A percentile compares a stretch with the other conserved stretches of the same genome.
Evolutionary conservation across 2,113 vertebrate genomes (phyloP).

Genomic region (Alaudala cheleensis): DNA sequence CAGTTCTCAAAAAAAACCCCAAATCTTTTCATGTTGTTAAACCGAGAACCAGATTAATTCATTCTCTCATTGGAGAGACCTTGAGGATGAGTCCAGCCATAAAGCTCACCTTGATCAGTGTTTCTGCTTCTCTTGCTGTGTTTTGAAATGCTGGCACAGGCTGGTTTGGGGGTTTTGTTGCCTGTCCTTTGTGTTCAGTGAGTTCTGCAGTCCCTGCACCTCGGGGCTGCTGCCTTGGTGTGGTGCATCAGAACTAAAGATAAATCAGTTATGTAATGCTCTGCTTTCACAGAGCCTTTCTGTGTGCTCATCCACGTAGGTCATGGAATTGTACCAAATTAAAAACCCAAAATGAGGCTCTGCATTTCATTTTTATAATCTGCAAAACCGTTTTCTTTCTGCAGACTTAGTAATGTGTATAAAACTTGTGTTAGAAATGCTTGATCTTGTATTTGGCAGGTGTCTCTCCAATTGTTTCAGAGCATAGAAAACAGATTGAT

Average conservation of each 20-base stretch:
- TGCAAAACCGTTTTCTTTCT: neutral
- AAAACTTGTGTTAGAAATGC: neutral
- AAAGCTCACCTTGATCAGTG: neutral
- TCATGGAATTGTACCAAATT: neutral
- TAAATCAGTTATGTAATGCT: neutral
- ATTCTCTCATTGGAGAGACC: neutral
- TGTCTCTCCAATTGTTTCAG: conserved; percentile 86
- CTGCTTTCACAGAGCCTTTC: neutral
- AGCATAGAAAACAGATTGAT: conserved; percentile 98
- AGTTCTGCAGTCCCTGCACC: conserved; percentile 9
- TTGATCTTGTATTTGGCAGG: conserved; percentile 73
- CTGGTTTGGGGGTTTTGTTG: neutral
- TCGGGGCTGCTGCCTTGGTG: conserved; percentile 28
- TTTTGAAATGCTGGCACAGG: neutral
- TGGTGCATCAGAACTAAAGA: neutral
- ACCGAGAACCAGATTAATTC: neutral
- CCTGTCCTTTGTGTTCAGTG: neutral
- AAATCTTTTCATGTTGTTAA: neutral
- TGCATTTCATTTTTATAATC: neutral
- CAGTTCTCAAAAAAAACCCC: neutral
- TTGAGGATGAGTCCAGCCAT: neutral
- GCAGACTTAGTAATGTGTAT: neutral
- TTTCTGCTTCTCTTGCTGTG: neutral
- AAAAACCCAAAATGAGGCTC: neutral
- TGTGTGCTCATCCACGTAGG: neutral